These are phyloP conservation scores for Mongoloraphidia duomilia DNA, from an alignment of 2,888 invertebrate species.

Conservation along the genomic window DNA sequence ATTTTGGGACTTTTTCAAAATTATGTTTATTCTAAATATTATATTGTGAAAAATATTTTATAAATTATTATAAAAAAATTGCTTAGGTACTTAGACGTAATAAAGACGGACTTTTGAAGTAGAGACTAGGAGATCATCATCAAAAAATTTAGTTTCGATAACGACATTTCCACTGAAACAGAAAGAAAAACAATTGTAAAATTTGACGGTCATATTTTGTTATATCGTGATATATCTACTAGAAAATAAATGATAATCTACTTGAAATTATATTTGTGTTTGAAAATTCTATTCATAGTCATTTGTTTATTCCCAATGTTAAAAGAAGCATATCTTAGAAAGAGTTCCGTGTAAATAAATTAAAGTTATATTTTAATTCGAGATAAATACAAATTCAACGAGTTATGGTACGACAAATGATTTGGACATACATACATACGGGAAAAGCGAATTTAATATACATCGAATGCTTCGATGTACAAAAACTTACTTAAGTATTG, in stretches of 20 bases:
- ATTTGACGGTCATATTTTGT: background rate
- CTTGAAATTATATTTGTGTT: background rate
- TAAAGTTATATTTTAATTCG: constrained; percentile 1
- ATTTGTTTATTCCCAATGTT: background rate
- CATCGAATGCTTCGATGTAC: no score
- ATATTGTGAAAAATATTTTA: no score
- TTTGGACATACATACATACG: no score
- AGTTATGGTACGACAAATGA: no score
- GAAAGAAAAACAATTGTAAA: constrained; percentile 14
- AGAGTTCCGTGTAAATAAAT: background rate
- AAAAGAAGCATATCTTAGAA: constrained; percentile 4
- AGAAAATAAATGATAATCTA: constrained; percentile 3
- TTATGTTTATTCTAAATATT: no score
- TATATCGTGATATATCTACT: background rate
- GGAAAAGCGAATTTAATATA: no score
- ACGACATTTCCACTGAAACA: constrained; percentile 82
- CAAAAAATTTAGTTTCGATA: constrained; percentile 93
- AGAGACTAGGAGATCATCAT: constrained; percentile 84
- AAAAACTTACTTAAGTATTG: constrained; percentile 70
- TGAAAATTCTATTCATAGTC: background rate
- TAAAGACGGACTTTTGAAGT: constrained; percentile 90
- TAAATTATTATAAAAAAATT: background rate
- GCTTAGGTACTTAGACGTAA: constrained; percentile 54
- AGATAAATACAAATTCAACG: background rate
- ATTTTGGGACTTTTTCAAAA: no score